phyloP scores from a whole-genome alignment of 2,888 invertebrate species.

The Alloplasta piceator region DNA sequence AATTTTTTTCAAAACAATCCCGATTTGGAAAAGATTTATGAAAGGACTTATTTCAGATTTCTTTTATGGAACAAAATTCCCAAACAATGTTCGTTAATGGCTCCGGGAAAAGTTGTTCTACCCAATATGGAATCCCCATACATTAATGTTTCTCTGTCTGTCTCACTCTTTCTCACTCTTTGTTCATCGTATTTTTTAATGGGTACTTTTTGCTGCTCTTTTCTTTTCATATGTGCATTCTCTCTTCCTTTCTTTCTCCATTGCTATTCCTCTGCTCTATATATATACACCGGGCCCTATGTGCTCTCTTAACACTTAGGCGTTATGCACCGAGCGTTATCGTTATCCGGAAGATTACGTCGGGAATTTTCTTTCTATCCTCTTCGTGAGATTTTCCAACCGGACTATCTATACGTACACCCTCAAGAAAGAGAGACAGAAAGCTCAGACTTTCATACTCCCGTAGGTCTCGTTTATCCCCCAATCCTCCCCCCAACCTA shows the following conservation, averaged over 20 bases:
- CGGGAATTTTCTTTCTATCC: constrained; percentile 60
- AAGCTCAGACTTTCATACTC: not conserved
- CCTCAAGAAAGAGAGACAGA: not conserved
- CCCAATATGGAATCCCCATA: too few species aligned
- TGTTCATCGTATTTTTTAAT: constrained; percentile 66
- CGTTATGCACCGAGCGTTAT: constrained; percentile 66
- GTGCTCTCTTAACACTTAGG: constrained; percentile 67
- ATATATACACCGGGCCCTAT: constrained; percentile 31
- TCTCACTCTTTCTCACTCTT: constrained; percentile 35
- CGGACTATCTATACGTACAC: constrained; percentile 26
- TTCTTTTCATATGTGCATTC: constrained; percentile 27
- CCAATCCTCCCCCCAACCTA: constrained; percentile 12
- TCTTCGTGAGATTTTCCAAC: constrained; percentile 56
- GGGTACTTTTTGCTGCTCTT: constrained; percentile 42
- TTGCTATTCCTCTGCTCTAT: constrained; percentile 21
- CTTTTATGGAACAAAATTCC: too few species aligned
- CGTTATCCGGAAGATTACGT: constrained; percentile 67
- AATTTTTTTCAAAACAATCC: too few species aligned
- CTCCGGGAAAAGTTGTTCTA: too few species aligned
- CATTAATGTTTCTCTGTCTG: constrained; percentile 18
- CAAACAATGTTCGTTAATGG: too few species aligned
- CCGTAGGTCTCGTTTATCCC: constrained; percentile 42
- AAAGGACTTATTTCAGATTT: too few species aligned
- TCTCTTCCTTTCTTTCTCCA: constrained; percentile 1
- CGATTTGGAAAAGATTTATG: too few species aligned